These are phyloP conservation scores for Caretta caretta DNA, from an alignment of 2,113 vertebrate genomes.

Conservation along the genomic window DNA sequence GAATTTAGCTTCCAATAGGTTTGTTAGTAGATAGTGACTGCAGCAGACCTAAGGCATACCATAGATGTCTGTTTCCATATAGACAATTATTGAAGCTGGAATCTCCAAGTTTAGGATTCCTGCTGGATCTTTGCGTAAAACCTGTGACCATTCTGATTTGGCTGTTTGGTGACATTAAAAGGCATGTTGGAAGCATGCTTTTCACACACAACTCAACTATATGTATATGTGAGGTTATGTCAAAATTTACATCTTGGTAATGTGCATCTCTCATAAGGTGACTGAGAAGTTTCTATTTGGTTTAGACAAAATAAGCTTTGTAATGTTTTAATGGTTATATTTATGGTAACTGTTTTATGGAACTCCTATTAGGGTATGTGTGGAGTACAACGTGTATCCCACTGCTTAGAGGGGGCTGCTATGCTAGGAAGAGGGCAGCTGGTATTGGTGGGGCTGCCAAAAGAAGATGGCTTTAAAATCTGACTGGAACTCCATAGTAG, in stretches of 20 bases:
- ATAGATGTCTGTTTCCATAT: background rate
- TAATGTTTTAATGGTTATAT: background rate
- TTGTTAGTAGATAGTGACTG: background rate
- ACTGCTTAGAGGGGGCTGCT: background rate
- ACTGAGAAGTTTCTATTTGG: background rate
- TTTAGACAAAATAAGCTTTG: background rate
- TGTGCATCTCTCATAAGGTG: background rate
- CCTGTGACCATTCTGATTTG: background rate
- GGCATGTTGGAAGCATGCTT: background rate
- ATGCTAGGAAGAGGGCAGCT: background rate
- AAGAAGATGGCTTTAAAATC: background rate
- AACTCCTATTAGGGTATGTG: background rate
- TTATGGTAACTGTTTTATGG: background rate
- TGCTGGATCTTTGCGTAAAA: background rate
- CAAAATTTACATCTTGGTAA: background rate
- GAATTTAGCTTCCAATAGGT: background rate
- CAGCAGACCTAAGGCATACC: background rate
- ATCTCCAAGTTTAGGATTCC: background rate
- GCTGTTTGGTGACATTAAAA: background rate
- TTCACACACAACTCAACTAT: background rate
- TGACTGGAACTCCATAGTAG: background rate
- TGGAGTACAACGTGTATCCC: background rate
- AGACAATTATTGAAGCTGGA: background rate
- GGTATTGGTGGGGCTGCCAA: background rate
- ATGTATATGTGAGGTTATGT: background rate